phyloP scores from a whole-genome alignment of 2,797 vertebrate species.

The Oreochromis grahami region DNA sequence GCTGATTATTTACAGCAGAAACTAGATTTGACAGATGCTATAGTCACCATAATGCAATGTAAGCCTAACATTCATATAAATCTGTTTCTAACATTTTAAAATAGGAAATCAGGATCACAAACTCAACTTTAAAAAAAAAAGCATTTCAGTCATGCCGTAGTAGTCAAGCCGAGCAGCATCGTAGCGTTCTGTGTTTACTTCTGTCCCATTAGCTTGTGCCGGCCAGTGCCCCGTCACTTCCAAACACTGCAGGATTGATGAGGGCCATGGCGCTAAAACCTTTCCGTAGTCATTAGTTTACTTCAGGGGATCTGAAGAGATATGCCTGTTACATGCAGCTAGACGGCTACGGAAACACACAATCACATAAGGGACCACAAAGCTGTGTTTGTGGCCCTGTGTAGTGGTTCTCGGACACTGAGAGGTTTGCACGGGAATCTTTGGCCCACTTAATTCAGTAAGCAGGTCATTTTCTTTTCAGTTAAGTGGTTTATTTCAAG shows the following conservation, averaged over 20 bases:
- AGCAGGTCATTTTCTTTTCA: neutral
- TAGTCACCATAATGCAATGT: neutral
- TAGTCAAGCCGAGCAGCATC: constrained; percentile 30
- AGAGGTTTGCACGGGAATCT: neutral
- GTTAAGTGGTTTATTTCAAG: neutral
- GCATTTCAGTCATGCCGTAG: neutral
- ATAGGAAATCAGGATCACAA: neutral
- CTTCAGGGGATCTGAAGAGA: constrained; percentile 31
- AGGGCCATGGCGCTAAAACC: constrained; percentile 71
- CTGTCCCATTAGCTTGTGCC: constrained; percentile 65
- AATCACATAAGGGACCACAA: neutral
- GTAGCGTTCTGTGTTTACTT: constrained; percentile 66
- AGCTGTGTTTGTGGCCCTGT: neutral
- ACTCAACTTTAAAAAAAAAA: neutral
- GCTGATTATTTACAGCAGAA: neutral
- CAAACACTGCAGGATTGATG: constrained; percentile 79
- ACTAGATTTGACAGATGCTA: neutral
- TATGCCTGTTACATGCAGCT: constrained; percentile 19
- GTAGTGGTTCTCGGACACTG: neutral
- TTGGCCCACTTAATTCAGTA: neutral
- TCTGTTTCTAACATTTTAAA: neutral
- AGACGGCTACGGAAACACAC: neutral
- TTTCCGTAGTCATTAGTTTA: constrained; percentile 66
- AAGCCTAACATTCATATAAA: neutral
- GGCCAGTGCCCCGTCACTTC: constrained; percentile 63